These are phyloP conservation scores for Medauroidea extradentata DNA, from an alignment of 1,140 invertebrate genomes.

Conservation along the genomic window DNA sequence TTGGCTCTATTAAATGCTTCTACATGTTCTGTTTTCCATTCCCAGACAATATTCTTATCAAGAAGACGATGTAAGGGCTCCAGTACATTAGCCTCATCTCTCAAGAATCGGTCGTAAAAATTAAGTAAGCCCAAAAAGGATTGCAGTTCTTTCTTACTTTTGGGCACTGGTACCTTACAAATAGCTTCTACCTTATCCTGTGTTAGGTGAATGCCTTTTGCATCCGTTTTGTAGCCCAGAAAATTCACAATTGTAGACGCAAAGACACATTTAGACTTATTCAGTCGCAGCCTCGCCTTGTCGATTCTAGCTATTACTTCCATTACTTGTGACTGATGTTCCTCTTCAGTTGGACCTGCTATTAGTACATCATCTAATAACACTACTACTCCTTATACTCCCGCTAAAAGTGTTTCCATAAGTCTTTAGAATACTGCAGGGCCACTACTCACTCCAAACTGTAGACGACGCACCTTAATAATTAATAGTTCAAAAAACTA, in stretches of 20 bases:
- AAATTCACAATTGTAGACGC: constrained; percentile 30
- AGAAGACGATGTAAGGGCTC: too few relatives aligned
- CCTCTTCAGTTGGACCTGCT: constrained; percentile 3
- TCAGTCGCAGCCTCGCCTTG: constrained; percentile 21
- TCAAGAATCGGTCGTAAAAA: constrained; percentile 29
- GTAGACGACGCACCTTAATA: too few relatives aligned
- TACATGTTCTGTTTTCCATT: too few relatives aligned
- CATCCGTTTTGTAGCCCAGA: constrained; percentile 33
- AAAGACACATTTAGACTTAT: constrained; percentile 36
- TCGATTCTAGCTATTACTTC: not conserved
- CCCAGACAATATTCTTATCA: too few relatives aligned
- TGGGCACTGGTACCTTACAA: constrained; percentile 33
- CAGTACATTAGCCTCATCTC: not conserved
- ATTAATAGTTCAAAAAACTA: too few relatives aligned
- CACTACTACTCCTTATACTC: not conserved
- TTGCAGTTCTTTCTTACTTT: constrained; percentile 34
- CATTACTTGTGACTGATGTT: not conserved
- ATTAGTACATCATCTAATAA: not conserved
- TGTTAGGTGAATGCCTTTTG: constrained; percentile 29
- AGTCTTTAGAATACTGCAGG: not conserved
- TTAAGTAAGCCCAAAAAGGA: constrained; percentile 40
- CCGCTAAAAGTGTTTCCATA: not conserved
- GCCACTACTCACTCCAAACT: not conserved
- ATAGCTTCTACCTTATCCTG: constrained; percentile 37
- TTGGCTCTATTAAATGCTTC: too few relatives aligned